Percentiles rank a stretch among this genome's conserved stretches.
Conservation (phyloP, 2,113 vertebrate species). For the Gallinago undulata region DNA sequence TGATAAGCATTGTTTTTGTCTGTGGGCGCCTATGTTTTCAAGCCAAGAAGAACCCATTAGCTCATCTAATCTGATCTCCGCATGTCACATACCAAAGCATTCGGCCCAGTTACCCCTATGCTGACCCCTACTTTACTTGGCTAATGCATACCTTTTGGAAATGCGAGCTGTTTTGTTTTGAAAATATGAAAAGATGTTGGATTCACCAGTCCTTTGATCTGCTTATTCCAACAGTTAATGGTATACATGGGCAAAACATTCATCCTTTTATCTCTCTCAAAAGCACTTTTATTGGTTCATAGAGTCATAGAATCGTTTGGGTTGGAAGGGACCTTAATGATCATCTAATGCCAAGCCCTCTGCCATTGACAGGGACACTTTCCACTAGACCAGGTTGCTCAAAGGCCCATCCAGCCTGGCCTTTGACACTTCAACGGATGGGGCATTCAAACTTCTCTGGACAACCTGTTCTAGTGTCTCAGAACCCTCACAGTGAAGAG, state of each 20-base stretch:
- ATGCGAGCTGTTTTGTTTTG: neutral
- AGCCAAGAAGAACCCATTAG: conserved; percentile 43
- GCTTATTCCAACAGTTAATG: neutral
- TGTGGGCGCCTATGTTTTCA: conserved; percentile 7
- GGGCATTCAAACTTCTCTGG: neutral
- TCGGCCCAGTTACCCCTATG: neutral
- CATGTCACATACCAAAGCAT: conserved; percentile 14
- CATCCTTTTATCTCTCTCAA: neutral
- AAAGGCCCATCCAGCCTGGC: neutral
- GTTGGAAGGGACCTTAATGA: neutral
- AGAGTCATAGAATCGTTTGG: neutral
- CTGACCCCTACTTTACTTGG: conserved; percentile 35
- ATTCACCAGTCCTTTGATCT: conserved; percentile 19
- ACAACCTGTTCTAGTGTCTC: neutral
- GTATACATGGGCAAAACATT: neutral
- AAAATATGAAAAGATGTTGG: neutral
- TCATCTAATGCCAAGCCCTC: neutral
- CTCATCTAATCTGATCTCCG: conserved; percentile 55
- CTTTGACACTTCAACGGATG: neutral
- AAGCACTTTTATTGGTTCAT: conserved; percentile 11
- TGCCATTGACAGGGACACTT: neutral
- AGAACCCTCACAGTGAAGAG: neutral
- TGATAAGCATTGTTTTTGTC: conserved; percentile 63
- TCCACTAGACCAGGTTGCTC: neutral
- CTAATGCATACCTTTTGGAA: conserved; percentile 24